Evolutionary conservation across 37 sponge, comb jelly and placozoan genomes (phyloP), one percentile per base, ranked within the genome.

Genomic region (Aplysina aerophoba): DNA sequence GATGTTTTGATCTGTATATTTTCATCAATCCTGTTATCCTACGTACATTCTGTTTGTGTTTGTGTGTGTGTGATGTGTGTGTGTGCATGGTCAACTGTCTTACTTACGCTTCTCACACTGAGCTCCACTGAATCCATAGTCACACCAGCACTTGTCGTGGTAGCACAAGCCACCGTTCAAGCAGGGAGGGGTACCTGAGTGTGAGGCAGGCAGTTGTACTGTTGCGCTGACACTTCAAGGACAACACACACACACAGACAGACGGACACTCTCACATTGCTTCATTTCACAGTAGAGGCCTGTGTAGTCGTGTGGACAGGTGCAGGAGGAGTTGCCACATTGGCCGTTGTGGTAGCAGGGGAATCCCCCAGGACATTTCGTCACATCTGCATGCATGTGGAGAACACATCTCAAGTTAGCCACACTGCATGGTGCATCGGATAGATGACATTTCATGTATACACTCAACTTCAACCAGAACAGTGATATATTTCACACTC

Each of bases 271-370:
- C 78, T 75, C 25, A 75, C 78, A 75, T n/a, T 40, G 15, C 11
- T 75, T 24, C 78, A 53, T 19, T 24, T 75, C 78, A 75, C 78
- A 75, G 25, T 75, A 50, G 25, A 75, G 53, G 1, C 78, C 78
- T 41, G 54, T 50, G 54, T 53, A 75, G 1, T 44, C 54, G 15
- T 1, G 53, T 5, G 78, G 38, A 75, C 78, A 75, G 15, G 4
- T 1, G 37, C 78, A 75, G n/a, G 54, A 50, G 20, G 54, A 40
- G 54, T 19, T 24, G 14, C 53, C 54, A 24, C 78, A 75, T 1
- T 31, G 37, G 1, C 78, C 78, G 19, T 50, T 50, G 54, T 75
- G 37, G 25, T 40, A 24, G 53, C 78, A 75, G 54, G 54, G 22
- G 25, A 24, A 17, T 14, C 53, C 78, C 2, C 25, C 21, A 44